phyloP scores from a whole-genome alignment of 1,140 invertebrate genomes.

The Camponotus vicinus region DNA sequence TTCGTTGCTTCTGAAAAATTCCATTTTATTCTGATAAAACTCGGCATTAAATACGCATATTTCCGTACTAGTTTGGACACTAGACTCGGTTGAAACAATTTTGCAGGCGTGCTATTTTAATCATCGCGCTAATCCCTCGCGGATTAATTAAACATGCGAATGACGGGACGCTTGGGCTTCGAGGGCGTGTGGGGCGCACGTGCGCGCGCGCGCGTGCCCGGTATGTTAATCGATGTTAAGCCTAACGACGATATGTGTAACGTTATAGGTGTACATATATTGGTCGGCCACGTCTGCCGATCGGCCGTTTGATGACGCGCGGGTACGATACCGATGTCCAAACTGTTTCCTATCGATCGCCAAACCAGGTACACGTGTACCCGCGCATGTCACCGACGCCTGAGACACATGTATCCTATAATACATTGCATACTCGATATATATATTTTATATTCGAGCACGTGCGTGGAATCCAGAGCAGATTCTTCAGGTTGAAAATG shows the following conservation, averaged over 20 bases:
- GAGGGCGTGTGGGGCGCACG: background rate
- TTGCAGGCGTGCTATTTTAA: constrained; percentile 47
- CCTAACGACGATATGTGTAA: background rate
- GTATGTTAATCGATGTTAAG: constrained; percentile 63
- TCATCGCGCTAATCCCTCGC: constrained; percentile 40
- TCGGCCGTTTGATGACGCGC: constrained; percentile 54
- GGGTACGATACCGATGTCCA: constrained; percentile 41
- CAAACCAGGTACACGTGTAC: background rate
- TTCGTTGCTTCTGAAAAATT: too few species aligned
- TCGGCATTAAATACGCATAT: background rate
- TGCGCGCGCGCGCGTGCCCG: background rate
- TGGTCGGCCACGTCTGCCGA: constrained; percentile 35
- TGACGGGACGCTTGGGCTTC: background rate
- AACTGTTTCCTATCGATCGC: constrained; percentile 52
- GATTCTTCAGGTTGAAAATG: background rate
- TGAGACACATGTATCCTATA: background rate
- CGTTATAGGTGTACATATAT: constrained; percentile 46
- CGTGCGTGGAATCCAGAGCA: background rate
- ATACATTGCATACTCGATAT: background rate
- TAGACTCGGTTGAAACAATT: constrained; percentile 14
- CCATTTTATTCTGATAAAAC: background rate
- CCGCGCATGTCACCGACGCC: background rate
- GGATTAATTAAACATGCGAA: constrained; percentile 52
- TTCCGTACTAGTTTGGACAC: background rate
- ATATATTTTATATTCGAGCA: constrained; percentile 14